Evolutionary conservation across 2,113 vertebrate genomes (phyloP).

Genomic region (Limnothrissa miodon): DNA sequence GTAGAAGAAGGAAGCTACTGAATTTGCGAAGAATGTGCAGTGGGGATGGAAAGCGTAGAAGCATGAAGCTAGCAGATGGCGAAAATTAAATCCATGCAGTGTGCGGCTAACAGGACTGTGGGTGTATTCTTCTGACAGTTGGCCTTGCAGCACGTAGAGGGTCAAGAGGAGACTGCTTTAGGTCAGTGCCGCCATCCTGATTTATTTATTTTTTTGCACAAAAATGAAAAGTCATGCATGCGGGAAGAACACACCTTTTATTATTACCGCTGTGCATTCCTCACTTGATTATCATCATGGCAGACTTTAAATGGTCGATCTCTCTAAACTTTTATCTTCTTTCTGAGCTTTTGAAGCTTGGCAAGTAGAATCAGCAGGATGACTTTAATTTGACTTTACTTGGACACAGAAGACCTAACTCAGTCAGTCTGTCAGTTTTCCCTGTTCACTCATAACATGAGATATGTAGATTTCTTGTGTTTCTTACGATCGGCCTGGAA

Average conservation of each 20-base stretch:
- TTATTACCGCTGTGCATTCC: not conserved
- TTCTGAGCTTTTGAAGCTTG: not conserved
- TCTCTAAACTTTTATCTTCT: not conserved
- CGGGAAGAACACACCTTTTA: not conserved
- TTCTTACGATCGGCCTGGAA: slow-evolving; percentile 41
- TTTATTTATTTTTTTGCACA: not conserved
- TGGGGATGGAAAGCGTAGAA: slow-evolving; percentile 83
- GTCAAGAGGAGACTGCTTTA: slow-evolving; percentile 56
- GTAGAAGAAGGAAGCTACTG: slow-evolving; percentile 96
- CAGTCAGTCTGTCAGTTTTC: not conserved
- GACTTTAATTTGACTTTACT: not conserved
- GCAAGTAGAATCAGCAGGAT: not conserved
- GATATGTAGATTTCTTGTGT: slow-evolving; percentile 32
- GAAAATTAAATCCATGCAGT: slow-evolving; percentile 86
- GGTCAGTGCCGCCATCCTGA: slow-evolving; percentile 55
- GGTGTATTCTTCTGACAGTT: slow-evolving; percentile 66
- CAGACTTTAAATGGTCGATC: not conserved
- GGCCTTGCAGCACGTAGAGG: slow-evolving; percentile 52
- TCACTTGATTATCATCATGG: not conserved
- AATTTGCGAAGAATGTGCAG: slow-evolving; percentile 95
- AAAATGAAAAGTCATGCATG: not conserved
- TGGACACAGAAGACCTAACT: not conserved
- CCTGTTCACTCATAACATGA: not conserved
- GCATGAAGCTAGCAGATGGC: slow-evolving; percentile 86
- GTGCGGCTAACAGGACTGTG: slow-evolving; percentile 63